Conservation (phyloP, 1,140 invertebrate genomes). For the Drosophila funebris region DNA sequence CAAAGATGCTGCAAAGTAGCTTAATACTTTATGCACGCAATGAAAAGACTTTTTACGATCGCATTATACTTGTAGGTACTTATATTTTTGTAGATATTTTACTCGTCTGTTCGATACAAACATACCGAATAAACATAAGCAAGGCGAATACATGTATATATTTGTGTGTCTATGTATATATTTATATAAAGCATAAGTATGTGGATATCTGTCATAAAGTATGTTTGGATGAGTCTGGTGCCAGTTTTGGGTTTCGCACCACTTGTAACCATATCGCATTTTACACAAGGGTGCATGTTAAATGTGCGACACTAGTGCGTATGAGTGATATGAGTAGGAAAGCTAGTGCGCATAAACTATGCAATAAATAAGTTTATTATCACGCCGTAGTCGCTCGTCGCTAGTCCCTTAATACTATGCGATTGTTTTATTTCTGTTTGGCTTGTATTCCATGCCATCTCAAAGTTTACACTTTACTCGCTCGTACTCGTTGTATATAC, state of each 20-base stretch:
- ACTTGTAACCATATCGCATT: slow-evolving; percentile 65
- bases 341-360: slow-evolving; percentile 72
- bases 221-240: slow-evolving; percentile 1
- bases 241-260: slow-evolving; percentile 20
- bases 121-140: slow-evolving; percentile 3
- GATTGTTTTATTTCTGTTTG: slow-evolving; percentile 5
- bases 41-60: slow-evolving; percentile 82
- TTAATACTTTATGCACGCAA: slow-evolving; percentile 82
- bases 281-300: slow-evolving; percentile 76
- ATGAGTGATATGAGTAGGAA: slow-evolving; percentile 60
- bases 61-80: slow-evolving; percentile 78
- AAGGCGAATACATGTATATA: not conserved
- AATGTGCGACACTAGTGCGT: slow-evolving; percentile 73
- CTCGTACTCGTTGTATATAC: no score
- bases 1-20: slow-evolving; percentile 82
- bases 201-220: not conserved
- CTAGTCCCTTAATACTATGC: slow-evolving; percentile 15
- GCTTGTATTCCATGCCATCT: not conserved
- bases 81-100: slow-evolving; percentile 69
- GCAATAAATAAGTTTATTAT: slow-evolving; percentile 81
- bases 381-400: slow-evolving; percentile 17
- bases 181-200: not conserved
- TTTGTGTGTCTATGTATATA: slow-evolving; percentile 24
- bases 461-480: slow-evolving; percentile 32
- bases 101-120: slow-evolving; percentile 60